These are phyloP conservation scores for Arothron firmamentum DNA, from an alignment of 2,113 vertebrate genomes.

Conservation along the genomic window DNA sequence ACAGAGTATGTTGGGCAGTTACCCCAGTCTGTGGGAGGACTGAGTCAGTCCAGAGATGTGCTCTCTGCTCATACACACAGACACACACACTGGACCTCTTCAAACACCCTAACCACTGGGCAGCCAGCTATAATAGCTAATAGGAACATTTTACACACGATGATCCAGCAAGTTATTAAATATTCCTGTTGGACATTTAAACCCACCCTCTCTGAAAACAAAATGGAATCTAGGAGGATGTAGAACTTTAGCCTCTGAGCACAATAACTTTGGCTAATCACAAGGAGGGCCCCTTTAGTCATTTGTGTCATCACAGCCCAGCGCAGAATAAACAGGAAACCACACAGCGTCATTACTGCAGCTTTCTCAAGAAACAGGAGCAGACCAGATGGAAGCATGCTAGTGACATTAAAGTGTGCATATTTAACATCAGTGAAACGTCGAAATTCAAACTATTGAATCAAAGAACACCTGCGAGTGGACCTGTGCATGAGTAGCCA, in stretches of 20 bases:
- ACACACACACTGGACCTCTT: constrained; percentile 20
- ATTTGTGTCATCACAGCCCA: constrained; percentile 15
- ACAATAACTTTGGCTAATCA: background rate
- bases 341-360: constrained; percentile 30
- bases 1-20: background rate
- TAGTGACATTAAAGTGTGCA: background rate
- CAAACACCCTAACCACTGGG: constrained; percentile 14
- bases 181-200: background rate
- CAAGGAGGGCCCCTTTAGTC: background rate
- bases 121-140: constrained; percentile 1
- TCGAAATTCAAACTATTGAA: background rate
- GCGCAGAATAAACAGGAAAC: constrained; percentile 65
- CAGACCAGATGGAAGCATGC: constrained; percentile 5
- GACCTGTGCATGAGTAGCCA: too few species aligned
- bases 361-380: constrained; percentile 26
- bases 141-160: constrained; percentile 10
- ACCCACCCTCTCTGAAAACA: background rate
- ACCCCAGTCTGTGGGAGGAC: too few species aligned
- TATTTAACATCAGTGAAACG: background rate
- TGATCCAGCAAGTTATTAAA: constrained; percentile 3
- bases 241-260: constrained; percentile 7
- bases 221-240: constrained; percentile 1
- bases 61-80: too few species aligned
- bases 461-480: too few species aligned
- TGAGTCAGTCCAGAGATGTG: too few species aligned